Percentiles rank a stretch among this genome's conserved stretches.
These are phyloP conservation scores for Pogonocherus hispidulus DNA, from an alignment of 2,888 invertebrate genomes.

Conservation along the genomic window DNA sequence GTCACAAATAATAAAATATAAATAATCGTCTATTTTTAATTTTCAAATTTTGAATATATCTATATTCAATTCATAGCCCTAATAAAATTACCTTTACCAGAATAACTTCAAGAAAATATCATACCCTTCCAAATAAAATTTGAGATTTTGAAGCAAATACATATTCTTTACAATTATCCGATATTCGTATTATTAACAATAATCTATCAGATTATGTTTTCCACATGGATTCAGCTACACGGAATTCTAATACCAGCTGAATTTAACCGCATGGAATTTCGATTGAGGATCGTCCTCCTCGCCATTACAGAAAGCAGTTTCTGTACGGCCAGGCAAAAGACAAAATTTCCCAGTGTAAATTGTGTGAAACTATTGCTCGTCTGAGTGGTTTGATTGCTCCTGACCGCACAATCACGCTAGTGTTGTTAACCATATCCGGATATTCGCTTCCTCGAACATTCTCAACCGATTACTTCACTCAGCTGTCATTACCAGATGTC, in stretches of 20 bases:
- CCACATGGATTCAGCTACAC: background rate
- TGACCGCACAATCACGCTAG: conserved; percentile 65
- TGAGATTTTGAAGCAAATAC: too few relatives aligned
- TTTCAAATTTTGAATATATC: too few relatives aligned
- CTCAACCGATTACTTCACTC: conserved; percentile 62
- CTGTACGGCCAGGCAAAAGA: conserved; percentile 32
- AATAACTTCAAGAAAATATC: too few relatives aligned
- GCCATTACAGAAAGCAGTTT: conserved; percentile 3
- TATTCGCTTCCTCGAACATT: conserved; percentile 62
- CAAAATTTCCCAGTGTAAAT: conserved; percentile 58
- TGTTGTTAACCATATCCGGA: conserved; percentile 62
- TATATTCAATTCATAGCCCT: too few relatives aligned
- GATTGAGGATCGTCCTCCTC: conserved; percentile 29
- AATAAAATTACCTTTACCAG: too few relatives aligned
- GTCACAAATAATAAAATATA: too few relatives aligned
- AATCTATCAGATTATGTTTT: too few relatives aligned
- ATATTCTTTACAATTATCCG: too few relatives aligned
- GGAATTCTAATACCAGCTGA: conserved; percentile 11
- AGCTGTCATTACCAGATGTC: conserved; percentile 65
- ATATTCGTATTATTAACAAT: too few relatives aligned
- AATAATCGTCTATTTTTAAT: too few relatives aligned
- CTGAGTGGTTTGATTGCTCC: conserved; percentile 63
- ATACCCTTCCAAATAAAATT: too few relatives aligned
- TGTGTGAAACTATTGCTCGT: conserved; percentile 59
- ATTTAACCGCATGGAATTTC: conserved; percentile 29